Evolutionary conservation across 2,888 invertebrate species (phyloP).

Genomic region (Thelaira solivaga): DNA sequence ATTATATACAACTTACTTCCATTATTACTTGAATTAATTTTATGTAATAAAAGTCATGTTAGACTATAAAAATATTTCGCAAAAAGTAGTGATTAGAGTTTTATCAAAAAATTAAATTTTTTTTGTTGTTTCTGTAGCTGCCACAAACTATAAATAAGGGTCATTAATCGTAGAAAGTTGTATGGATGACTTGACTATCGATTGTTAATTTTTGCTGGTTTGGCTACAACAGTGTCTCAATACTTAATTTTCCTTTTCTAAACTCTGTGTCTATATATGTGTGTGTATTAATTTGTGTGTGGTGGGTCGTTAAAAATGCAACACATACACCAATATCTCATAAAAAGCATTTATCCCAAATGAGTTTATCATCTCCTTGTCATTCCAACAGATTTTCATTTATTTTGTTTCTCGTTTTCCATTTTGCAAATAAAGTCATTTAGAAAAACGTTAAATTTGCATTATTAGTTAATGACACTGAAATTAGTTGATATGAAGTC

Average conservation of each 20-base stretch:
- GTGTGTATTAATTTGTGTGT: too few relatives aligned
- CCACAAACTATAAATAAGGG: conserved; percentile 44
- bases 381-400: conserved; percentile 5
- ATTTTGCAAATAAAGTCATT: conserved; percentile 15
- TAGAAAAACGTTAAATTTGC: not conserved
- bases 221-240: conserved; percentile 34
- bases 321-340: not conserved
- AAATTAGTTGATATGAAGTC: conserved; percentile 25
- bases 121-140: not conserved
- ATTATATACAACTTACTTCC: too few relatives aligned
- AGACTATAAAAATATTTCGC: too few relatives aligned
- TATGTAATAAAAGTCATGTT: too few relatives aligned
- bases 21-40: too few relatives aligned
- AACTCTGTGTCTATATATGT: too few relatives aligned
- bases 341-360: not conserved
- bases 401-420: not conserved
- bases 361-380: conserved; percentile 26
- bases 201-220: conserved; percentile 43
- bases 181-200: conserved; percentile 36
- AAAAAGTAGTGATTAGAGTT: too few relatives aligned
- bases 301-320: conserved; percentile 44
- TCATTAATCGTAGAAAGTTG: conserved; percentile 46
- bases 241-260: not conserved
- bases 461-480: conserved; percentile 32
- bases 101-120: too few relatives aligned